Conservation (phyloP, 2,113 vertebrate genomes). For the Orientallactaga bullata region DNA sequence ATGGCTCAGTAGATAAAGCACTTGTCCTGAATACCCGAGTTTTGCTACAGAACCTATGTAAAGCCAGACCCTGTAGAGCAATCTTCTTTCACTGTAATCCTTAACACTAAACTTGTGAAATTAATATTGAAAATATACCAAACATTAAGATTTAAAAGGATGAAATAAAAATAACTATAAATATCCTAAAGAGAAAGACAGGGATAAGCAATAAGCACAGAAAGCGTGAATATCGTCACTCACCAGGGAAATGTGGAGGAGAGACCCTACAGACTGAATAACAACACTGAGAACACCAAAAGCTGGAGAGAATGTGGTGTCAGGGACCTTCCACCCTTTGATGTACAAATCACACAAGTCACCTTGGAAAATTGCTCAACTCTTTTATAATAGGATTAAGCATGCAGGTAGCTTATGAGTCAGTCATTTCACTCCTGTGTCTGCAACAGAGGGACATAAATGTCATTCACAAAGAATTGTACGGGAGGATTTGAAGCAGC, state of each 20-base stretch:
- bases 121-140: too few relatives aligned
- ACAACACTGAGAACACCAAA: background rate
- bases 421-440: background rate
- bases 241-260: background rate
- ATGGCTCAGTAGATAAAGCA: too few relatives aligned
- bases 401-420: background rate
- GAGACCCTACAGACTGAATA: background rate
- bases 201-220: background rate
- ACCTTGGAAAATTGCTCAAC: background rate
- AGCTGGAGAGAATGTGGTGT: background rate
- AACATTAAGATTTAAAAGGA: too few relatives aligned
- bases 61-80: too few relatives aligned
- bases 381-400: background rate
- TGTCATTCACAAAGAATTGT: background rate
- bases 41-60: too few relatives aligned
- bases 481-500: background rate
- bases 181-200: background rate
- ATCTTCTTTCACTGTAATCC: too few relatives aligned
- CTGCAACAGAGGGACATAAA: background rate
- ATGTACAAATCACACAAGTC: background rate
- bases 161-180: too few relatives aligned
- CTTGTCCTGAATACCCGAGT: too few relatives aligned
- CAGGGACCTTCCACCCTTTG: accelerated
- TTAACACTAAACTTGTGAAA: too few relatives aligned
- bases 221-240: background rate